A percentile compares a stretch with the other conserved stretches of the same genome.
Evolutionary conservation across 2,113 vertebrate genomes (phyloP).

Genomic region (Benitochromis conjunctus): DNA sequence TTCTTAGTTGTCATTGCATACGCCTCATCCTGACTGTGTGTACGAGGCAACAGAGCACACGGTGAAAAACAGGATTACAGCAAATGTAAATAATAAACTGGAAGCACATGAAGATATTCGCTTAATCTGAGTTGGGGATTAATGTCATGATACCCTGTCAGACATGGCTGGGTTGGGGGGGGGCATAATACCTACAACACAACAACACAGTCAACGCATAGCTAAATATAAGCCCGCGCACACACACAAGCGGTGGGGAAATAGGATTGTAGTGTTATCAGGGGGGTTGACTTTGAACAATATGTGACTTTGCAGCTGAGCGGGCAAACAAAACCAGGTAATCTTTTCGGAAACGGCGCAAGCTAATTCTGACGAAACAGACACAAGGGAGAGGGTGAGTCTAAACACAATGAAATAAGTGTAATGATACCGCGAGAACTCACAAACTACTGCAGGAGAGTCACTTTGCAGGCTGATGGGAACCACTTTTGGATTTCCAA

Average conservation of each 20-base stretch:
- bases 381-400: neutral
- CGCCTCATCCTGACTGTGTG: conserved; percentile 8
- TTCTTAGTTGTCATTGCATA: conserved; percentile 33
- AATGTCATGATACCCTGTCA: conserved; percentile 60
- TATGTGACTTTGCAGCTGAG: conserved; percentile 22
- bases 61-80: conserved; percentile 68
- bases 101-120: conserved; percentile 51
- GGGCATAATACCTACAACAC: conserved; percentile 1
- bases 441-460: neutral
- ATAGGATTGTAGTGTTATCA: conserved; percentile 15
- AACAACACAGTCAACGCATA: neutral
- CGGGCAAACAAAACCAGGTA: conserved; percentile 15
- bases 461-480: neutral
- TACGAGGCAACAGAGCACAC: conserved; percentile 19
- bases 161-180: conserved; percentile 1
- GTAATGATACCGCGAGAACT: neutral
- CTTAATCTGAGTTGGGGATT: conserved; percentile 67
- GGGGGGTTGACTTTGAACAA: conserved; percentile 42
- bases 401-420: neutral
- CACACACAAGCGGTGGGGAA: neutral
- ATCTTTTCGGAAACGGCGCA: neutral
- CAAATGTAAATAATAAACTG: conserved; percentile 63
- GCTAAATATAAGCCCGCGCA: neutral
- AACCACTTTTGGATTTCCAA: neutral
- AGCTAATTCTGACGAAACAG: conserved; percentile 12